phyloP scores from a whole-genome alignment of 2,113 vertebrate species.

The Agapornis roseicollis region DNA sequence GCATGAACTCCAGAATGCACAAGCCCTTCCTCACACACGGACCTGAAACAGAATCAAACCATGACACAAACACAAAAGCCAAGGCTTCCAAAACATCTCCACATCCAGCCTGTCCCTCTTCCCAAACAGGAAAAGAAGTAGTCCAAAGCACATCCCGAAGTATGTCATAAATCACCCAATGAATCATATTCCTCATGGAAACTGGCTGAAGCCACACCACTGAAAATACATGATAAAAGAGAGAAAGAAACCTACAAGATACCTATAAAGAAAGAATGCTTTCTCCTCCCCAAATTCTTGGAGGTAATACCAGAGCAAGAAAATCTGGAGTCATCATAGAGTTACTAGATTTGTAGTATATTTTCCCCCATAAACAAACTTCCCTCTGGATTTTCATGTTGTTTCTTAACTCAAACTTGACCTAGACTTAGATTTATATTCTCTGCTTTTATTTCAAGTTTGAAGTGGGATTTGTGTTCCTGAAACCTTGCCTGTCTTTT shows the following conservation, averaged over 20 bases:
- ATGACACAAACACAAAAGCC: background rate
- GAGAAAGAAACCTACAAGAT: background rate
- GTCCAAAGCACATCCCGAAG: slow-evolving; percentile 28
- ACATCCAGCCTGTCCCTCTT: background rate
- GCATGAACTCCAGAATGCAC: background rate
- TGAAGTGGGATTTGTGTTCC: background rate
- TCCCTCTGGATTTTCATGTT: background rate
- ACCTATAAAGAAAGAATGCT: background rate
- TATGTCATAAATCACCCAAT: slow-evolving; percentile 13
- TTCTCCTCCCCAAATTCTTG: background rate
- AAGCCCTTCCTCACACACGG: background rate
- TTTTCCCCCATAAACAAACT: background rate
- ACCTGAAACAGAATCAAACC: background rate
- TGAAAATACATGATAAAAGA: background rate
- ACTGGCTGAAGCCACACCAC: background rate
- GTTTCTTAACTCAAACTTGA: background rate
- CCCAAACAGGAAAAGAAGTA: slow-evolving; percentile 48
- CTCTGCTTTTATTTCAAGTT: background rate
- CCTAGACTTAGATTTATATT: background rate
- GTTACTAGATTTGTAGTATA: background rate
- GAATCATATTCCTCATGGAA: slow-evolving; percentile 44
- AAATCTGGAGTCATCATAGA: background rate
- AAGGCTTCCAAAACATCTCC: slow-evolving; percentile 31
- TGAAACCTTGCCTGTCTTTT: background rate
- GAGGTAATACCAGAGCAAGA: background rate